These are phyloP conservation scores for Kuschelorhynchus macadamiae DNA, from an alignment of 2,888 invertebrate genomes.

Conservation along the genomic window DNA sequence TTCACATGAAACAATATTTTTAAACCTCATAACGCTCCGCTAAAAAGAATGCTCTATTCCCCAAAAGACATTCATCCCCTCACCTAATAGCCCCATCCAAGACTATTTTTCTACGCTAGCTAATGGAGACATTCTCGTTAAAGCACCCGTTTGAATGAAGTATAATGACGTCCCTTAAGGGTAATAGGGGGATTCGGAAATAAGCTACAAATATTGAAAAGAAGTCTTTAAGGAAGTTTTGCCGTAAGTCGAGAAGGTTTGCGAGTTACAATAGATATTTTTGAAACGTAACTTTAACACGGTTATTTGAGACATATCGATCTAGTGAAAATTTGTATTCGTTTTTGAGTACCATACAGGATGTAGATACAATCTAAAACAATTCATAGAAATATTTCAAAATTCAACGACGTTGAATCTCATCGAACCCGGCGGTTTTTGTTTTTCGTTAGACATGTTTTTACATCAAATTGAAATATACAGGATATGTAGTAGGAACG, in stretches of 20 bases:
- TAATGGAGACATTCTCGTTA: constrained; percentile 45
- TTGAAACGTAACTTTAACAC: constrained; percentile 14
- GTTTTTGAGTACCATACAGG: too few relatives aligned
- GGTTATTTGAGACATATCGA: constrained; percentile 16
- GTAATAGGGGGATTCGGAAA: constrained; percentile 28
- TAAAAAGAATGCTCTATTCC: constrained; percentile 1
- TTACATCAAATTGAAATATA: too few relatives aligned
- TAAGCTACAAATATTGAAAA: constrained; percentile 48
- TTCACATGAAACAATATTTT: too few relatives aligned
- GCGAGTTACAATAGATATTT: constrained; percentile 12
- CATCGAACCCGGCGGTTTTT: too few relatives aligned
- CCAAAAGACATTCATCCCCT: constrained; percentile 7
- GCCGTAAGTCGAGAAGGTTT: constrained; percentile 29
- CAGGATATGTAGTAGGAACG: too few relatives aligned
- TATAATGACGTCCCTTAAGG: constrained; percentile 41
- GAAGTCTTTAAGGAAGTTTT: constrained; percentile 43
- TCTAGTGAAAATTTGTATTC: too few relatives aligned
- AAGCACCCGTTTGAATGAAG: constrained; percentile 34
- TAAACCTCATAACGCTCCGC: constrained; percentile 18
- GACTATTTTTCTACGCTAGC: constrained; percentile 34
- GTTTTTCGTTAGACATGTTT: too few relatives aligned
- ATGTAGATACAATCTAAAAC: too few relatives aligned
- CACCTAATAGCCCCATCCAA: constrained; percentile 20
- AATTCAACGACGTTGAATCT: too few relatives aligned
- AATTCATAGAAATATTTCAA: too few relatives aligned